These are phyloP conservation scores for Pachypeltis micranthus DNA, from an alignment of 1,140 invertebrate genomes.

Conservation along the genomic window DNA sequence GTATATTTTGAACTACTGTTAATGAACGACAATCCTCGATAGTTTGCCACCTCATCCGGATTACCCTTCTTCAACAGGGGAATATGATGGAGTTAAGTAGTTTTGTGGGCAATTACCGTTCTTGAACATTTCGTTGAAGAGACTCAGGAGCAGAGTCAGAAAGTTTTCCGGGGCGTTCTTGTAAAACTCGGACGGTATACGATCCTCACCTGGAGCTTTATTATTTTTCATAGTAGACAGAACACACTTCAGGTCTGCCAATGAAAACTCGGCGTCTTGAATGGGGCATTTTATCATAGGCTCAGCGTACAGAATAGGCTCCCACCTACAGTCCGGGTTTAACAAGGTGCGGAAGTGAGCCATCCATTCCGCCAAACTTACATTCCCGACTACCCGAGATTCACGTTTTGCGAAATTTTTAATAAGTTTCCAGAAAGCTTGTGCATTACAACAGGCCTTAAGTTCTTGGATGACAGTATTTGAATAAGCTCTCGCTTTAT, in stretches of 20 bases:
- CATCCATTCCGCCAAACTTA: too few species aligned
- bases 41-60: slow-evolving; percentile 24
- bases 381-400: too few species aligned
- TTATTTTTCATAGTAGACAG: slow-evolving; percentile 1
- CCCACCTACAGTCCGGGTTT: not conserved
- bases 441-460: too few species aligned
- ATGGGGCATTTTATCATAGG: not conserved
- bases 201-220: slow-evolving; percentile 14
- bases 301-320: not conserved
- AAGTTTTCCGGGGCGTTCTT: slow-evolving; percentile 12
- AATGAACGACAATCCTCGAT: slow-evolving; percentile 26
- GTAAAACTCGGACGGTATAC: slow-evolving; percentile 13
- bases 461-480: too few species aligned
- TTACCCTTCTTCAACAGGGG: slow-evolving; percentile 23
- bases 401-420: too few species aligned
- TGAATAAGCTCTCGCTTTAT: too few species aligned
- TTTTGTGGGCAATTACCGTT: not conserved
- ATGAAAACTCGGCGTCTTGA: not conserved
- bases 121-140: not conserved
- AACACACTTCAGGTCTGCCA: not conserved
- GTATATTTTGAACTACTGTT: slow-evolving; percentile 27
- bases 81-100: slow-evolving; percentile 9
- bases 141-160: not conserved
- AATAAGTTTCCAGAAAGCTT: too few species aligned
- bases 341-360: not conserved